These are phyloP conservation scores for Nasua narica DNA, from an alignment of 2,797 vertebrate species.

Conservation along the genomic window DNA sequence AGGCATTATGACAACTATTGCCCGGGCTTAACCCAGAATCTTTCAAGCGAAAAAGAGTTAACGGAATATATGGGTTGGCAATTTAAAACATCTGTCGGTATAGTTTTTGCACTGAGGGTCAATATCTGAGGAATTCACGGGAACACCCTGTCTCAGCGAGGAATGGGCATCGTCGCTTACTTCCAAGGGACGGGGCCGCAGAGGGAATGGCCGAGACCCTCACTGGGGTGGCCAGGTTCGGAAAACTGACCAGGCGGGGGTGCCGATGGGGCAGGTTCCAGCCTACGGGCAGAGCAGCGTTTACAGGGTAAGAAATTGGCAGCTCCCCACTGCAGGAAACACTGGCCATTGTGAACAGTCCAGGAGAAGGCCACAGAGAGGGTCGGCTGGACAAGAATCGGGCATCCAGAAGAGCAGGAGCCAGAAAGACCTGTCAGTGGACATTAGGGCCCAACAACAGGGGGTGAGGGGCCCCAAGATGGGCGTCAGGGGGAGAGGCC, in stretches of 20 bases:
- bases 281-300: background rate
- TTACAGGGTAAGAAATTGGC: background rate
- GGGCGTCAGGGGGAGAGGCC: background rate
- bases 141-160: background rate
- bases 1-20: background rate
- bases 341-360: background rate
- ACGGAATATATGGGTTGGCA: background rate
- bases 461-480: background rate
- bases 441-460: background rate
- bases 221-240: background rate
- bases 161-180: background rate
- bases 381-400: background rate
- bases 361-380: background rate
- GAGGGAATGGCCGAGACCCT: background rate
- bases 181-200: background rate
- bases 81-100: background rate
- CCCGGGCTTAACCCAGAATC: background rate
- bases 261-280: background rate
- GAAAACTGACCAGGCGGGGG: background rate
- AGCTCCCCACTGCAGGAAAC: background rate
- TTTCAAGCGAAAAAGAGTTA: background rate
- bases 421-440: background rate
- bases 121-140: background rate
- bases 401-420: background rate
- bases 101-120: background rate